A percentile compares a stretch with the other conserved stretches of the same genome.
Evolutionary conservation across 2,797 vertebrate genomes (phyloP).

Genomic region (Bovichtus diacanthus): DNA sequence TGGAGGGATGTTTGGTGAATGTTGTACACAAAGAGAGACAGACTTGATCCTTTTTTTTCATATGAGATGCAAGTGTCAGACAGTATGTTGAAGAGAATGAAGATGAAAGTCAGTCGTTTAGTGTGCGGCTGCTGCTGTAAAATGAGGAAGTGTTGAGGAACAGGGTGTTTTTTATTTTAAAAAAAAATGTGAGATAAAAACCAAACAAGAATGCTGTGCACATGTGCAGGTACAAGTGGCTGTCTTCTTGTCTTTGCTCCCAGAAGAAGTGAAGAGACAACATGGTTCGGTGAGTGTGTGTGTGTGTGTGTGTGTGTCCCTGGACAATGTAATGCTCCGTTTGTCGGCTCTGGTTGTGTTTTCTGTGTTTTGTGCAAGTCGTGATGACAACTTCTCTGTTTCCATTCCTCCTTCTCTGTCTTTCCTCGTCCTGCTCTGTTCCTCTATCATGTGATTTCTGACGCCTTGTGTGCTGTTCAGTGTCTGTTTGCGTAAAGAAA

Average conservation of each 20-base stretch:
- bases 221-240: slow-evolving; percentile 53
- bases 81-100: background rate
- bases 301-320: too few species aligned
- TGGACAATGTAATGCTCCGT: slow-evolving; percentile 22
- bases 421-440: slow-evolving; percentile 49
- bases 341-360: slow-evolving; percentile 28
- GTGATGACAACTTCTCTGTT: slow-evolving; percentile 76
- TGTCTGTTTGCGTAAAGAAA: slow-evolving; percentile 31
- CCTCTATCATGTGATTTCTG: slow-evolving; percentile 69
- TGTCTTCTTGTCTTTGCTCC: slow-evolving; percentile 61
- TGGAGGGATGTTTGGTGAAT: slow-evolving; percentile 24
- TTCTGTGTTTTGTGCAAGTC: slow-evolving; percentile 47
- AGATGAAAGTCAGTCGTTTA: slow-evolving; percentile 5
- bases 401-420: slow-evolving; percentile 74
- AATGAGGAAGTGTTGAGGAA: slow-evolving; percentile 41
- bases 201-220: slow-evolving; percentile 11
- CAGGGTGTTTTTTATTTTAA: background rate
- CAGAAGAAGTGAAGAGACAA: slow-evolving; percentile 68
- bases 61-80: background rate
- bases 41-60: background rate
- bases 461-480: background rate
- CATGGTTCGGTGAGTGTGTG: slow-evolving; percentile 91
- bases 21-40: slow-evolving; percentile 3
- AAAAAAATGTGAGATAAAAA: background rate
- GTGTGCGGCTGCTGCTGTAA: background rate